Conservation (phyloP, 1,140 invertebrate species). For the Argopecten irradians region DNA sequence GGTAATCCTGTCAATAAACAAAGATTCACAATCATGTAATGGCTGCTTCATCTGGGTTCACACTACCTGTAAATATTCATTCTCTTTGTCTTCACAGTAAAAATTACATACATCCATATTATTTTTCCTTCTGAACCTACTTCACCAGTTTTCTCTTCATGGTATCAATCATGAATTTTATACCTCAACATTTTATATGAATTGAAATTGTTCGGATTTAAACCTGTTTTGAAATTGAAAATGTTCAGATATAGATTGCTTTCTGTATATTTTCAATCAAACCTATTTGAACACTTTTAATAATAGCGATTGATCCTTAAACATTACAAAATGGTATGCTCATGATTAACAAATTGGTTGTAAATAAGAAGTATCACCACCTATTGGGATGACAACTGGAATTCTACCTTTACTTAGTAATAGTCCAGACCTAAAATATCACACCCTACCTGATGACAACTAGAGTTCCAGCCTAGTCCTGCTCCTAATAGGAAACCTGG, state of each 20-base stretch:
- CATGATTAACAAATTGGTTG: not conserved
- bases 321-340: not conserved
- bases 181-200: not conserved
- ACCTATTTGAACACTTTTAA: too few relatives aligned
- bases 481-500: conserved; percentile 83
- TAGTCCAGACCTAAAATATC: conserved; percentile 26
- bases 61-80: not conserved
- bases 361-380: not conserved
- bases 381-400: not conserved
- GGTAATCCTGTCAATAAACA: conserved; percentile 77
- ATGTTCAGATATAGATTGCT: too few relatives aligned
- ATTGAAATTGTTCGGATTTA: too few relatives aligned
- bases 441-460: conserved; percentile 78
- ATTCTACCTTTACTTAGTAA: not conserved
- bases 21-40: not conserved
- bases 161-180: too few relatives aligned
- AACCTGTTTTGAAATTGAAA: too few relatives aligned
- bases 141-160: too few relatives aligned
- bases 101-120: not conserved
- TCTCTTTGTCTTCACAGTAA: not conserved
- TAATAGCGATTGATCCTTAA: too few relatives aligned
- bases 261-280: too few relatives aligned
- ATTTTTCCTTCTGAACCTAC: too few relatives aligned
- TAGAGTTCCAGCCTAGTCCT: conserved; percentile 83
- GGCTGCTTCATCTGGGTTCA: not conserved